Percentiles rank a stretch among this genome's conserved stretches.
Conservation (phyloP, 2,888 invertebrate species). For the Acanthosepion lycidas region DNA sequence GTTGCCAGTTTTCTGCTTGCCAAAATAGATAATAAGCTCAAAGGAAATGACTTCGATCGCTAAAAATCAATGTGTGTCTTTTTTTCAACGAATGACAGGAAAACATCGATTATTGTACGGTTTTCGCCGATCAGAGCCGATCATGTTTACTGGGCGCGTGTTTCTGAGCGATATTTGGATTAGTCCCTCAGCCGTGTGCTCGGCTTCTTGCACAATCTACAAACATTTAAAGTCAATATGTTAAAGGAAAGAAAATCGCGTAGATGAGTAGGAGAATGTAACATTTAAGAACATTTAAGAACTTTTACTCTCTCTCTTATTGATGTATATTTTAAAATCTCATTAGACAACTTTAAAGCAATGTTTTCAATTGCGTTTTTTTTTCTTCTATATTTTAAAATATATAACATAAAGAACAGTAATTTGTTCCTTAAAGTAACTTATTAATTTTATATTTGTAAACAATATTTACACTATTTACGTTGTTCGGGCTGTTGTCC, state of each 20-base stretch:
- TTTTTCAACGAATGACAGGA: background rate
- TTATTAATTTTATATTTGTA: no score
- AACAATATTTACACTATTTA: no score
- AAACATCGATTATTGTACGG: background rate
- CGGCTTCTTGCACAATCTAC: background rate
- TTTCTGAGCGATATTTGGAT: background rate
- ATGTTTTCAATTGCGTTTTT: background rate
- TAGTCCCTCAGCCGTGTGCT: background rate
- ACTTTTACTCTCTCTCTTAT: background rate
- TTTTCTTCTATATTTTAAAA: background rate
- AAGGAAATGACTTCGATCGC: background rate
- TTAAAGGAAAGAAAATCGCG: background rate
- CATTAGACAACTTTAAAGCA: background rate
- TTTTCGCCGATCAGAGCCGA: background rate
- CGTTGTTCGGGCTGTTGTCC: no score
- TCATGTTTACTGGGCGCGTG: background rate
- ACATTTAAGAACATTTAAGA: background rate
- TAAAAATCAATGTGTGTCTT: background rate
- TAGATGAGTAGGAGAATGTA: background rate
- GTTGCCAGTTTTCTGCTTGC: background rate
- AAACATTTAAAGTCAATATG: background rate
- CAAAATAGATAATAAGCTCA: conserved; percentile 18
- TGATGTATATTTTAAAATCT: background rate
- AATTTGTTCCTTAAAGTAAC: background rate
- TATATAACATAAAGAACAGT: background rate